Evolutionary conservation across 2,888 invertebrate species (phyloP), one percentile per base, ranked within the genome.

Genomic region (Diaperis boleti): DNA sequence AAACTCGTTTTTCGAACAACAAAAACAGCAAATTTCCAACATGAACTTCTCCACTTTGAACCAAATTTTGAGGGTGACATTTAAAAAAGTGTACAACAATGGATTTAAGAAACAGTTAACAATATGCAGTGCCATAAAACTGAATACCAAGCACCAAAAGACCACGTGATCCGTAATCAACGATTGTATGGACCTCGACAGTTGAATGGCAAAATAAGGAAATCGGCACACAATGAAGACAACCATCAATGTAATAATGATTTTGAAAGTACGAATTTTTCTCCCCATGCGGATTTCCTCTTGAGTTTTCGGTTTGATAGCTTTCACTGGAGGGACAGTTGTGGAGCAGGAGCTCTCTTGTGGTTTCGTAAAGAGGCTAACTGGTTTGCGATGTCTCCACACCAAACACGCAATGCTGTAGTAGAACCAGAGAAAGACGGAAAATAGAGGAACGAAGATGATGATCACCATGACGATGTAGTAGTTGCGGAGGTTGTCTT

Each of bases 51-150:
- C 74, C 4, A 75, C 42, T 62, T 71, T 74, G 14, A 69, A 68
- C 31, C 72, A 64, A 8, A 72, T 69, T 10, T 71, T 66, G 11
- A 85, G 73, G 1, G 86, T 84, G 69, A 85, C 83, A 22, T 85
- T 83, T 3, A 87, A 76, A 68, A 87, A 87, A 1, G 87, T 85
- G 68, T 88, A 88, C 26, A 88, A 77, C 44, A 87, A 81, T 0
- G 88, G 88, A 81, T 88, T 86, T 18, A 87, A 62, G 0, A 83
- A 83, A 39, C 85, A 85, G 69, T 85, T 86, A 2, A 84, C 59
- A 33, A 86, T 72, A 3, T 84, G 84, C 8, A 88, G 71, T 3
- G 83, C 73, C 8, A 84, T 83, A 2, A 87, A 82, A 10, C 76
- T 66, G 57, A 22, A 56, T 18, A 2, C 20, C 7, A 44, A n/a